Conservation (phyloP, 2,797 vertebrate species). For the Thamnophis elegans region DNA sequence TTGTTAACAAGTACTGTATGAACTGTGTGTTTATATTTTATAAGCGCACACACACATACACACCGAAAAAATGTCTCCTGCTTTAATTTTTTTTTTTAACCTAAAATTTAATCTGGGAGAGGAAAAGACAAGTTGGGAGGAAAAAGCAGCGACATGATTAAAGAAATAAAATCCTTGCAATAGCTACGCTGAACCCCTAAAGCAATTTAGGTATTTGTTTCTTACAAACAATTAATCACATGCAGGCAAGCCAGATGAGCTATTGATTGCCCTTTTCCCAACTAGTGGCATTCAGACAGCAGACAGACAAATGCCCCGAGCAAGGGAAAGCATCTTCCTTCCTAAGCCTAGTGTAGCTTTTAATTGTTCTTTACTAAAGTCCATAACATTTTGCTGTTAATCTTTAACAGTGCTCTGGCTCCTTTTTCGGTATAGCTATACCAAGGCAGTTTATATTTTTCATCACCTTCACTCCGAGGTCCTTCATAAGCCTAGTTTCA, state of each 20-base stretch:
- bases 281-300: constrained; percentile 82
- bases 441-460: constrained; percentile 55
- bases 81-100: constrained; percentile 28
- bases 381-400: constrained; percentile 79
- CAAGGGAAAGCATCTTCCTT: constrained; percentile 75
- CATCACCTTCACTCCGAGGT: constrained; percentile 92
- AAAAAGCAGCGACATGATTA: constrained; percentile 44
- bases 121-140: constrained; percentile 37
- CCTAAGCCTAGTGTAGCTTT: constrained; percentile 76
- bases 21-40: constrained; percentile 33
- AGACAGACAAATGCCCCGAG: constrained; percentile 85
- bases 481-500: constrained; percentile 90
- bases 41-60: background rate
- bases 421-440: constrained; percentile 50
- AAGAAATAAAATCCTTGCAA: constrained; percentile 71
- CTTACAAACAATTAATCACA: constrained; percentile 86
- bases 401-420: constrained; percentile 64
- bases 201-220: constrained; percentile 82
- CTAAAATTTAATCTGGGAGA: constrained; percentile 52
- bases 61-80: constrained; percentile 36
- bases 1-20: constrained; percentile 20
- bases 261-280: constrained; percentile 90
- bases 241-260: constrained; percentile 83
- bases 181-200: constrained; percentile 73
- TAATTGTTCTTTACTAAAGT: constrained; percentile 85